Evolutionary conservation across 2,797 vertebrate species (phyloP), one percentile per base, ranked within the genome.

Genomic region (Danio choprae): DNA sequence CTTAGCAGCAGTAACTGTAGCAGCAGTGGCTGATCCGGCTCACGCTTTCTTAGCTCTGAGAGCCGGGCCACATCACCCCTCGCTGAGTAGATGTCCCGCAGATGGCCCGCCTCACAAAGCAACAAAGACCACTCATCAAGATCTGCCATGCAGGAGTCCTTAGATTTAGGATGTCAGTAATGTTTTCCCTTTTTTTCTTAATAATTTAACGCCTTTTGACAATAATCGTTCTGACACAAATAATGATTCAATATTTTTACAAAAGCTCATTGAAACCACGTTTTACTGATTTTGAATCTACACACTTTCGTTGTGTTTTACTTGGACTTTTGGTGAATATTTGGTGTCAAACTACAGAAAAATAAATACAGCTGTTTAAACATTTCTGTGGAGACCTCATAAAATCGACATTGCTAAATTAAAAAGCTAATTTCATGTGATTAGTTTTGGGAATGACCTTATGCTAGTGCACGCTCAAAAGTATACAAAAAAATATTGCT

Each of bases 281-380:
- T 36, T 9, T 50, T 4, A 22, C 64, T 16, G 56, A 56, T 78
- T 70, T 40, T 62, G 50, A 29, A 53, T 43, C 79, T 62, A 44
- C 40, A 62, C 46, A 44, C 46, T n/a, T 53, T 43, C 18, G n/a
- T 63, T 78, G 65, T 77, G 53, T 67, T 75, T 76, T 46, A 56
- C 18, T 41, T 20, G 48, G 29, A 51, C 29, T 51, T 41, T n/a
- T 38, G 46, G 72, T 63, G 29, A 12, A 6, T 41, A 56, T 3
- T 50, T 74, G 10, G 15, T n/a, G 58, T 63, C 44, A 41, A 82
- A 63, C 84, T 53, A n/a, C 81, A 90, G 90, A n/a, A n/a, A n/a
- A n/a, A n/a, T n/a, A 92, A 90, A 90, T 89, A 83, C 85, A 87
- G 87, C 86, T 80, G 86, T 90, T 89, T 89, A 89, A 87, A 85